These are phyloP conservation scores for Tragelaphus buxtoni DNA, from an alignment of 2,113 vertebrate genomes.

Conservation along the genomic window DNA sequence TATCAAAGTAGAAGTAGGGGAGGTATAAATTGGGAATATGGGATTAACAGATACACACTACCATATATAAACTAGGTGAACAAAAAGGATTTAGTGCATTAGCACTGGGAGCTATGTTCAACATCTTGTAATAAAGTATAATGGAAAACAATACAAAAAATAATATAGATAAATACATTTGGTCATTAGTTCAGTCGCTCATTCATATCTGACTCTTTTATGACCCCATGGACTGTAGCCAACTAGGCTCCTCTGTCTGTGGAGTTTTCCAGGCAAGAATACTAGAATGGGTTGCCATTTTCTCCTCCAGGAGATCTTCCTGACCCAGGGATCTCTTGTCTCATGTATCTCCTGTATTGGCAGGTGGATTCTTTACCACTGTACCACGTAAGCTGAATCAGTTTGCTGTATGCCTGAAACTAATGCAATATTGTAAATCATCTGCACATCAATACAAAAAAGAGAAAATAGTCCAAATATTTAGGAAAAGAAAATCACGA, in stretches of 20 bases:
- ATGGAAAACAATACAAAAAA: background rate
- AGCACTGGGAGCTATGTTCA: background rate
- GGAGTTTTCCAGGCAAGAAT: background rate
- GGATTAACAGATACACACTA: background rate
- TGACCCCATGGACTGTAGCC: background rate
- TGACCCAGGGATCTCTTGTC: background rate
- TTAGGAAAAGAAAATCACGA: background rate
- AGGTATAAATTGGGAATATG: background rate
- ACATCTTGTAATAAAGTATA: background rate
- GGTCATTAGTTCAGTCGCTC: background rate
- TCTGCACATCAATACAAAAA: background rate
- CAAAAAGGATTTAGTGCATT: background rate
- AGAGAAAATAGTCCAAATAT: background rate
- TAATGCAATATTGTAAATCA: background rate
- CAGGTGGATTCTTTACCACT: background rate
- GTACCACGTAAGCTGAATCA: background rate
- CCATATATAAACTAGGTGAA: background rate
- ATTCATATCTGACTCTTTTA: background rate
- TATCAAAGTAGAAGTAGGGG: background rate
- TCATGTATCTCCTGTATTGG: background rate
- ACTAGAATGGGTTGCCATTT: background rate
- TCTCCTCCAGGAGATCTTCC: background rate
- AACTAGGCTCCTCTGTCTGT: background rate
- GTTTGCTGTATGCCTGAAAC: background rate
- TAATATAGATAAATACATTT: background rate